phyloP scores from a whole-genome alignment of 2,888 invertebrate species.

The Pristionchus fissidentatus region DNA sequence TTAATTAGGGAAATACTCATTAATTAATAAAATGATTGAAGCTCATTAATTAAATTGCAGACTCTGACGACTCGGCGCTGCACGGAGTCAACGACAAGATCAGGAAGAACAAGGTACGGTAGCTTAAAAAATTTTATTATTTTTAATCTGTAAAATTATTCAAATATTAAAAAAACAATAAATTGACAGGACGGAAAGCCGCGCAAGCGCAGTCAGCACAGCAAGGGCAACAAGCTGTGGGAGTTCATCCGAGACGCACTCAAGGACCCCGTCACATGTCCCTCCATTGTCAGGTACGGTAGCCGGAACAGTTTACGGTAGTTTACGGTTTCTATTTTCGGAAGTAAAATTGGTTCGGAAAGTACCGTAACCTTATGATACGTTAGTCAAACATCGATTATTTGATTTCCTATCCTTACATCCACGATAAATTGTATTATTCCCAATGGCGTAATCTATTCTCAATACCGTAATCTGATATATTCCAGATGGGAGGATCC shows the following conservation, averaged over 20 bases:
- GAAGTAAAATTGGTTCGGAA: too few species aligned
- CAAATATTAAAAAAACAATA: too few species aligned
- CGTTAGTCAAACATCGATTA: too few species aligned
- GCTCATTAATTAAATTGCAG: slow-evolving; percentile 5
- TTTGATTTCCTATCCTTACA: too few species aligned
- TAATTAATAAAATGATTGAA: background rate
- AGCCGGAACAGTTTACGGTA: slow-evolving; percentile 19
- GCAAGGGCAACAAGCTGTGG: slow-evolving; percentile 81
- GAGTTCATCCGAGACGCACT: slow-evolving; percentile 89
- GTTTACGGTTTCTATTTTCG: too few species aligned
- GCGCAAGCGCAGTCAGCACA: slow-evolving; percentile 75
- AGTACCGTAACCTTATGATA: too few species aligned
- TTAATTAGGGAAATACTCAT: background rate
- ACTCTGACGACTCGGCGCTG: slow-evolving; percentile 34
- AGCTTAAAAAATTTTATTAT: background rate
- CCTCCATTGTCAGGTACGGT: slow-evolving; percentile 83
- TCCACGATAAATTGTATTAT: too few species aligned
- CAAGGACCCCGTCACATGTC: slow-evolving; percentile 85
- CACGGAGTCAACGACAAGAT: slow-evolving; percentile 55
- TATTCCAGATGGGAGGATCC: slow-evolving; percentile 87
- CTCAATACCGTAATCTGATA: too few species aligned
- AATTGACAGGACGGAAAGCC: slow-evolving; percentile 68
- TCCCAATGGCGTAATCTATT: too few species aligned
- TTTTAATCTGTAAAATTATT: too few species aligned
- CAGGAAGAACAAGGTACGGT: slow-evolving; percentile 65